Evolutionary conservation across 2,797 vertebrate species (phyloP).

Genomic region (Huso huso): DNA sequence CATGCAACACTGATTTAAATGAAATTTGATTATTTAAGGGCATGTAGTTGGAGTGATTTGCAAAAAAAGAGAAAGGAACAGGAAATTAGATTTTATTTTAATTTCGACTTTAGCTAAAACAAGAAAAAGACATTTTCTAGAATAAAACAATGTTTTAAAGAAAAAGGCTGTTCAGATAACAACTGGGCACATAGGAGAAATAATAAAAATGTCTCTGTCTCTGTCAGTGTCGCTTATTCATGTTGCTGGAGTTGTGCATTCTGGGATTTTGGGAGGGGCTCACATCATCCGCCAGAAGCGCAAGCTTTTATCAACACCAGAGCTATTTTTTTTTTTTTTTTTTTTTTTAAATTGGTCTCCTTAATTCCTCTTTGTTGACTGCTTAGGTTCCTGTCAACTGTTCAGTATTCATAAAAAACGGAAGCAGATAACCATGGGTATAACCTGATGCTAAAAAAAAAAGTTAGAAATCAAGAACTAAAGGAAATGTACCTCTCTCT

Average conservation of each 20-base stretch:
- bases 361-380: slow-evolving; percentile 30
- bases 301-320: not conserved
- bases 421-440: slow-evolving; percentile 69
- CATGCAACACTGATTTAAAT: not conserved
- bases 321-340: slow-evolving; percentile 15
- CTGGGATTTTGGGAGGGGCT: slow-evolving; percentile 39
- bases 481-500: slow-evolving; percentile 90
- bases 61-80: not conserved
- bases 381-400: slow-evolving; percentile 70
- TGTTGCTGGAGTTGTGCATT: slow-evolving; percentile 34
- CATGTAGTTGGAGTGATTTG: slow-evolving; percentile 9
- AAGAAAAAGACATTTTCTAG: not conserved
- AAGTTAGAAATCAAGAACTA: slow-evolving; percentile 69
- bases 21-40: slow-evolving; percentile 7
- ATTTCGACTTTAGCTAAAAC: slow-evolving; percentile 14
- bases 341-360: slow-evolving; percentile 27
- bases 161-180: not conserved
- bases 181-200: slow-evolving; percentile 10
- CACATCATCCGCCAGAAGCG: too few relatives aligned
- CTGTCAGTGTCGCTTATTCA: slow-evolving; percentile 14
- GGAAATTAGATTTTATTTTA: slow-evolving; percentile 14
- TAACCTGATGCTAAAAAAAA: slow-evolving; percentile 75
- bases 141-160: slow-evolving; percentile 11
- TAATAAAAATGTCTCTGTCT: slow-evolving; percentile 5
- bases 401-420: slow-evolving; percentile 74